These are phyloP conservation scores for Platysternon megacephalum DNA, from an alignment of 2,113 vertebrate genomes.

Conservation along the genomic window DNA sequence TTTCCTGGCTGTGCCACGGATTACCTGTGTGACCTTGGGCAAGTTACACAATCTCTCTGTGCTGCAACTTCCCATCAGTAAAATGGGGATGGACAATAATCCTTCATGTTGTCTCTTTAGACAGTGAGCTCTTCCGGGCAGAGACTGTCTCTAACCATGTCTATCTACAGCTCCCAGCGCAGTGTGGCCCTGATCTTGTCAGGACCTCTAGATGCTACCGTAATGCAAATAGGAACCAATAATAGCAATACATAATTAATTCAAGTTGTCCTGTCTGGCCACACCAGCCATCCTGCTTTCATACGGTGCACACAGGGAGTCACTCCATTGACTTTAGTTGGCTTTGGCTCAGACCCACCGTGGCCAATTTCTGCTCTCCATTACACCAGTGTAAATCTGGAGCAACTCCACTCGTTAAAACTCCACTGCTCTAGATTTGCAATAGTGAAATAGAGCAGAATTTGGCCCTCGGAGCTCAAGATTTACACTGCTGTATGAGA, in stretches of 20 bases:
- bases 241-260: background rate
- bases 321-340: background rate
- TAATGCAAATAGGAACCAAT: background rate
- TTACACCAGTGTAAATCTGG: background rate
- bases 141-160: accelerated
- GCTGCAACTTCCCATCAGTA: background rate
- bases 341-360: background rate
- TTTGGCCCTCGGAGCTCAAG: background rate
- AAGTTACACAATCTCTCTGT: background rate
- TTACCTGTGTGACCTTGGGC: background rate
- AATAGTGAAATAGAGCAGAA: background rate
- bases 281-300: background rate
- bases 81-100: background rate
- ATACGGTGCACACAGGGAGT: background rate
- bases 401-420: background rate
- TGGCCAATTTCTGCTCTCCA: background rate
- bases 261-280: background rate
- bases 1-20: background rate
- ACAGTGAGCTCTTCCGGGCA: background rate
- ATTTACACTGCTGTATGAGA: background rate
- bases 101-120: background rate
- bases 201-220: background rate
- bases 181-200: background rate
- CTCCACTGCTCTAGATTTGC: background rate
- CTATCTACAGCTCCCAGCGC: background rate